Evolutionary conservation across 92 coral and sea anemone species (phyloP).

Genomic region (Bergia sp.): DNA sequence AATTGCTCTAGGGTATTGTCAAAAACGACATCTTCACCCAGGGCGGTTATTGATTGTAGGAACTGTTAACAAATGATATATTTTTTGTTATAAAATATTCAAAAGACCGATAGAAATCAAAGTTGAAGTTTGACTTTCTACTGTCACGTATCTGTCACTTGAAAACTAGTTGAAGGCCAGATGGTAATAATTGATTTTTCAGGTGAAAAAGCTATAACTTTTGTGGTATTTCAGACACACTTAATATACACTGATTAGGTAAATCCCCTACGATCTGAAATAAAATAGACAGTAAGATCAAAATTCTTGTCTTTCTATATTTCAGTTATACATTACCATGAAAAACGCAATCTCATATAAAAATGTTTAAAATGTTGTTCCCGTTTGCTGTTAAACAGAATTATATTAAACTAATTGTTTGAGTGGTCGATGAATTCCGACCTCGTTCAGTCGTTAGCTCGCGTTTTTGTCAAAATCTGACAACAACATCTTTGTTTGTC

Average conservation of each 20-base stretch:
- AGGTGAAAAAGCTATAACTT: no score
- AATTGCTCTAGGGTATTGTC: background rate
- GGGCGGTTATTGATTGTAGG: background rate
- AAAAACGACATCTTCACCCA: background rate
- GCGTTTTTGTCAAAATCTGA: background rate
- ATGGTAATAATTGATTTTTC: background rate
- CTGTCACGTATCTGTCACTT: background rate
- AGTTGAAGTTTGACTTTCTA: background rate
- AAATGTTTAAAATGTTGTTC: no score
- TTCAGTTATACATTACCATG: background rate
- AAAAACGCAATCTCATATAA: background rate
- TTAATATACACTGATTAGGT: no score
- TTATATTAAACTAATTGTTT: no score
- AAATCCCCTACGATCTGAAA: background rate
- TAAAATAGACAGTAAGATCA: background rate
- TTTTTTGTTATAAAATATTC: background rate
- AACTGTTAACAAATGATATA: background rate
- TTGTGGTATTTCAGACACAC: background rate
- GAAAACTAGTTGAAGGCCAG: background rate
- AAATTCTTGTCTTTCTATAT: no score
- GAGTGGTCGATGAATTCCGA: background rate
- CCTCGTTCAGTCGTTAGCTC: background rate
- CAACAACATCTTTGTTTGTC: no score
- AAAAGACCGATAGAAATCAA: background rate
- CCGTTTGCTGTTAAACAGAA: background rate